Evolutionary conservation across 2,797 vertebrate species (phyloP).

Genomic region (Fratercula arctica): DNA sequence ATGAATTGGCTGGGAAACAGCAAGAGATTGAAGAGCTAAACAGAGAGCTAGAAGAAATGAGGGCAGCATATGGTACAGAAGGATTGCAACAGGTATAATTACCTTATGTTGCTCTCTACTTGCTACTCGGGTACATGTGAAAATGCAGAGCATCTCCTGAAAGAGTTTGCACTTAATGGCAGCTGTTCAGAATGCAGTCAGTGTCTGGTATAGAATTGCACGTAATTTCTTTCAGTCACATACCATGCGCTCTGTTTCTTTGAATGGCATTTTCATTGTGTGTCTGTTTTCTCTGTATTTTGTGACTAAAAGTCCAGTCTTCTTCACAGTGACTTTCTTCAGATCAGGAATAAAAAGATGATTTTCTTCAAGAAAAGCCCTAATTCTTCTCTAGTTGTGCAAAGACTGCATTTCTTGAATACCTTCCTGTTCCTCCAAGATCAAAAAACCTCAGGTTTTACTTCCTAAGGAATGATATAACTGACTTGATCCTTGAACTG

Average conservation of each 20-base stretch:
- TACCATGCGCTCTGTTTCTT: not conserved
- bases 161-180: not conserved
- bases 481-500: not conserved
- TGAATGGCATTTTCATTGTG: not conserved
- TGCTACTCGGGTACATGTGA: slow-evolving; percentile 1
- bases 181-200: not conserved
- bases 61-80: slow-evolving; percentile 85
- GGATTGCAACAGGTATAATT: slow-evolving; percentile 91
- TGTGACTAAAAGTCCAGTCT: not conserved
- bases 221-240: not conserved
- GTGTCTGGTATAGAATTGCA: not conserved
- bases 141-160: not conserved
- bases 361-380: not conserved
- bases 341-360: not conserved
- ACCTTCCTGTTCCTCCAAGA: not conserved
- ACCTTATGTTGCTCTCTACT: slow-evolving; percentile 63
- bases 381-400: not conserved
- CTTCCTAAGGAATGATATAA: not conserved
- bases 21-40: slow-evolving; percentile 88
- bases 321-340: not conserved
- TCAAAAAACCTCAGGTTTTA: not conserved
- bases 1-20: slow-evolving; percentile 84
- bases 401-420: not conserved
- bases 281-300: slow-evolving; percentile 24
- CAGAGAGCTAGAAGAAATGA: slow-evolving; percentile 89